Evolutionary conservation across 2,797 vertebrate species (phyloP).

Genomic region (Cuculus canorus): DNA sequence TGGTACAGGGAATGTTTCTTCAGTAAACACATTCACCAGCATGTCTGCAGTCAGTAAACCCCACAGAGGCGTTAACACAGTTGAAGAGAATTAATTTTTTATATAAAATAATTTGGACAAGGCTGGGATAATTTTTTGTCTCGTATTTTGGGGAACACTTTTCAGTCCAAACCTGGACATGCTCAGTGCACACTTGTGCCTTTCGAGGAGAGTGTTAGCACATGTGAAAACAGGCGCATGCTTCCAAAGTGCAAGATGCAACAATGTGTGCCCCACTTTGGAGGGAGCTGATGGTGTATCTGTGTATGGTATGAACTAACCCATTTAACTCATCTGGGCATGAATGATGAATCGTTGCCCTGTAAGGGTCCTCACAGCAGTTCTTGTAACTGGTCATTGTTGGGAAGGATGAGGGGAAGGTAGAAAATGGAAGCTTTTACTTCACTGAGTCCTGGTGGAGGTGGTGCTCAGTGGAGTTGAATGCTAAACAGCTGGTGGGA

Average conservation of each 20-base stretch:
- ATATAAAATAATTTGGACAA: constrained; percentile 15
- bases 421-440: neutral
- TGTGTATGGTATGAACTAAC: neutral
- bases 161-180: neutral
- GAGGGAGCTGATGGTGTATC: accelerated
- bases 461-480: accelerated
- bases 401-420: accelerated
- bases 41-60: constrained; percentile 55
- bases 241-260: neutral
- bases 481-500: neutral
- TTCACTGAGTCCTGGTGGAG: neutral
- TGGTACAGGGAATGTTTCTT: constrained; percentile 51
- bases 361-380: neutral
- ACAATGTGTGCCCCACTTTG: accelerated
- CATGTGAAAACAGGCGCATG: neutral
- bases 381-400: neutral
- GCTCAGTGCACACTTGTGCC: neutral
- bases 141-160: neutral
- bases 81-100: constrained; percentile 5
- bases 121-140: neutral
- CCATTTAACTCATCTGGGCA: accelerated
- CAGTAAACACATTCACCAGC: constrained; percentile 61
- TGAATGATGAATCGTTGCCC: neutral
- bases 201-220: neutral
- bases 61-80: constrained; percentile 13